phyloP scores from a whole-genome alignment of 2,888 invertebrate genomes.

The Spicauda simplicius region DNA sequence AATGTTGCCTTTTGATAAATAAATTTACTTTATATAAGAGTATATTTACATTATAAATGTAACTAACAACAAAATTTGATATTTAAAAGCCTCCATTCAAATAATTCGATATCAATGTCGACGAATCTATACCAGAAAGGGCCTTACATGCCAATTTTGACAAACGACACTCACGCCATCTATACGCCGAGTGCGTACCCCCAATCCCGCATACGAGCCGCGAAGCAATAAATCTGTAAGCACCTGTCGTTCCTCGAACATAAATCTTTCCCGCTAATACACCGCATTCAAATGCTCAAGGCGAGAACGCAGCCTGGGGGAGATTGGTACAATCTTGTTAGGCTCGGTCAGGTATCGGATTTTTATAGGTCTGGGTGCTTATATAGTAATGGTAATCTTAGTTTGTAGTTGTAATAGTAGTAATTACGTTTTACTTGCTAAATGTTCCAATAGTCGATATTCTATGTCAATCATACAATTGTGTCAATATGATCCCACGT shows the following conservation, averaged over 20 bases:
- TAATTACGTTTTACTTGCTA: too few species aligned
- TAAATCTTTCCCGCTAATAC: conserved; percentile 63
- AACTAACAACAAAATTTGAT: too few species aligned
- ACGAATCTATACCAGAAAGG: background rate
- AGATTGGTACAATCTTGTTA: background rate
- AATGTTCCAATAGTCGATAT: too few species aligned
- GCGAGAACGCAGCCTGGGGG: conserved; percentile 46
- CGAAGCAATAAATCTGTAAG: conserved; percentile 71
- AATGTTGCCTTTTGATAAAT: too few species aligned
- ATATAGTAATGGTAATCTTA: too few species aligned
- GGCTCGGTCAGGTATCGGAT: background rate
- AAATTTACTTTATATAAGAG: too few species aligned
- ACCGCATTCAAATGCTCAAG: conserved; percentile 72
- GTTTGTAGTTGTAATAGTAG: too few species aligned
- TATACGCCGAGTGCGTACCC: background rate
- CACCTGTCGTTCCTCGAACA: conserved; percentile 31
- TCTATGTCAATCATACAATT: too few species aligned
- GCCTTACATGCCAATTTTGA: conserved; percentile 5
- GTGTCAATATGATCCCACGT: too few species aligned
- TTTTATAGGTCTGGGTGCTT: background rate
- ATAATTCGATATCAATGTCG: background rate
- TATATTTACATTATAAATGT: too few species aligned
- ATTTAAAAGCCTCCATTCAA: too few species aligned
- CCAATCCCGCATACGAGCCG: conserved; percentile 52
- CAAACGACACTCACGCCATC: conserved; percentile 1